These are phyloP conservation scores for Drosophila gaucha DNA, from an alignment of 2,888 invertebrate species.

Conservation along the genomic window DNA sequence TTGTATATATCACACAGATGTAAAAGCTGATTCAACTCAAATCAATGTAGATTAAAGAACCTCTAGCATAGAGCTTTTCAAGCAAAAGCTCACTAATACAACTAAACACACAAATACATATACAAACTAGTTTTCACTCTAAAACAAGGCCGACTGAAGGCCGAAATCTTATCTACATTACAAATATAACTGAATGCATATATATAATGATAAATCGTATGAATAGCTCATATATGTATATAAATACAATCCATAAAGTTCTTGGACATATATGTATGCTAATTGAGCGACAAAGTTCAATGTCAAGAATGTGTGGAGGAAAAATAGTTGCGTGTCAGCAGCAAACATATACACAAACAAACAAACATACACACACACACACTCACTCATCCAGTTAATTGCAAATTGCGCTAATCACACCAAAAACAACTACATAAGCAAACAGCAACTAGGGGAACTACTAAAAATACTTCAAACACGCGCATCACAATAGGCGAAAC, in stretches of 20 bases:
- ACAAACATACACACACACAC: constrained; percentile 32
- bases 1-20: neutral
- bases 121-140: neutral
- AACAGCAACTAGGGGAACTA: constrained; percentile 36
- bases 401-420: constrained; percentile 53
- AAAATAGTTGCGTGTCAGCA: constrained; percentile 42
- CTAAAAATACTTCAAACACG: constrained; percentile 77
- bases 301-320: constrained; percentile 47
- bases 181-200: constrained; percentile 1
- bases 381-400: constrained; percentile 45
- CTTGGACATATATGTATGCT: constrained; percentile 20
- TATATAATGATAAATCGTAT: constrained; percentile 1
- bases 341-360: constrained; percentile 37
- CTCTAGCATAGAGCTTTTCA: neutral
- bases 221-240: neutral
- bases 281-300: constrained; percentile 51
- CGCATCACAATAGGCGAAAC: constrained; percentile 53
- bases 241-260: neutral
- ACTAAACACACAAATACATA: neutral
- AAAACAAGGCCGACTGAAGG: constrained; percentile 37
- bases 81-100: neutral
- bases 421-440: constrained; percentile 22
- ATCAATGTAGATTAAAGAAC: no score
- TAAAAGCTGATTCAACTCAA: neutral
- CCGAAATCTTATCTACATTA: constrained; percentile 31